Percentiles rank a stretch among this genome's conserved stretches.
Evolutionary conservation across 2,113 vertebrate species (phyloP).

Genomic region (Rhodinocichla rosea): DNA sequence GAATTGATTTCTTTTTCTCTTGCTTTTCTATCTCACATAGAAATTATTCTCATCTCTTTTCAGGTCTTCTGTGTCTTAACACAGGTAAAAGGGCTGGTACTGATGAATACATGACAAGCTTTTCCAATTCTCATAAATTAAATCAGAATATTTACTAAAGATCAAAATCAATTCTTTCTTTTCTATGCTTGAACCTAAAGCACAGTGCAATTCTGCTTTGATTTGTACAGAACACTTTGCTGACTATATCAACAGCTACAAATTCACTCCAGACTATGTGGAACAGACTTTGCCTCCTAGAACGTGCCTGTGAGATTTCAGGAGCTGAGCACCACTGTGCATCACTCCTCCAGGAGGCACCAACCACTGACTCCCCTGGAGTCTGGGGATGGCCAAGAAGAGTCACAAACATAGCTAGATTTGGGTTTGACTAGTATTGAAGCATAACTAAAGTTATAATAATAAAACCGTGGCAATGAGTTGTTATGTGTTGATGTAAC

Average conservation of each 20-base stretch:
- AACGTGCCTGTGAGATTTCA: not conserved
- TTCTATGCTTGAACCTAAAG: not conserved
- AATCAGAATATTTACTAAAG: not conserved
- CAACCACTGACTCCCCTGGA: not conserved
- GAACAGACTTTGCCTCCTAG: not conserved
- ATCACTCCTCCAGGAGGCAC: not conserved
- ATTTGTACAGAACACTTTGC: not conserved
- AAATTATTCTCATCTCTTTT: not conserved
- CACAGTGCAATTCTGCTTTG: not conserved
- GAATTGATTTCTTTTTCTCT: not conserved
- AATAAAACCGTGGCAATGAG: not conserved
- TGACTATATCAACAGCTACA: not conserved
- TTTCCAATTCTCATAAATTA: not conserved
- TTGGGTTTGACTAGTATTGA: not conserved
- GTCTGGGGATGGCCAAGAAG: not conserved
- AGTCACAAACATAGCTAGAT: not conserved
- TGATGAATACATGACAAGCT: not conserved
- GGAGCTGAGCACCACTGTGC: not conserved
- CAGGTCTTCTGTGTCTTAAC: not conserved
- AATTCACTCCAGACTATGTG: not conserved
- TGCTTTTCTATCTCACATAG: not conserved
- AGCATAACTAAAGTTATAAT: not conserved
- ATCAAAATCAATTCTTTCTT: not conserved
- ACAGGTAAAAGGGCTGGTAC: not conserved
- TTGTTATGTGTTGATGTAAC: not conserved